A percentile compares a stretch with the other conserved stretches of the same genome.
These are phyloP conservation scores for Camponotus pennsylvanicus DNA, from an alignment of 1,140 invertebrate genomes.

Conservation along the genomic window DNA sequence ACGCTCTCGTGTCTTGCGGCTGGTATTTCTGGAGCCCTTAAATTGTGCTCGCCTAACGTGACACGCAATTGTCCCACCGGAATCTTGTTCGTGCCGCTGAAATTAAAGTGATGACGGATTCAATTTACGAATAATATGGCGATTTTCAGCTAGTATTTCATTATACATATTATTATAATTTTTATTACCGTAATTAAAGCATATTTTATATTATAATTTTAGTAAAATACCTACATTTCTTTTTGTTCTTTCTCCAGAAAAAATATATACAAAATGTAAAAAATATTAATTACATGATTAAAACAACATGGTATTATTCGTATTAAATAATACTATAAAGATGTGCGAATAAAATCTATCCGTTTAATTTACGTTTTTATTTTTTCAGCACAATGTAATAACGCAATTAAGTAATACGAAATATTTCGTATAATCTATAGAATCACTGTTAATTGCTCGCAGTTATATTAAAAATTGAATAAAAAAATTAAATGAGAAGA, in stretches of 20 bases:
- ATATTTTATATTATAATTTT: too few species aligned
- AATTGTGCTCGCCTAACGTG: conserved; percentile 89
- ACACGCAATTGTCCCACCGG: conserved; percentile 88
- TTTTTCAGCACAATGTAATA: not conserved
- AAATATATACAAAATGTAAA: not conserved
- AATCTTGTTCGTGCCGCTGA: conserved; percentile 78
- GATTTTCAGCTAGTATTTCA: not conserved
- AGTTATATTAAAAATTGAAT: not conserved
- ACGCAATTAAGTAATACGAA: not conserved
- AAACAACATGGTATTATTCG: not conserved
- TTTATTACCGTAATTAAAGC: too few species aligned
- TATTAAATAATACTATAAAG: not conserved
- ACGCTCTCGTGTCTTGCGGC: conserved; percentile 87
- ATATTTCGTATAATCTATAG: not conserved
- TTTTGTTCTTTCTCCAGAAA: not conserved
- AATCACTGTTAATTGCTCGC: not conserved
- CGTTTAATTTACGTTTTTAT: not conserved
- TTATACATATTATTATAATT: too few species aligned
- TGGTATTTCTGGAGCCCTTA: conserved; percentile 85
- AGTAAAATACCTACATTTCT: not conserved
- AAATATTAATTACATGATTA: conserved; percentile 8
- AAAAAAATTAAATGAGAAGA: not conserved
- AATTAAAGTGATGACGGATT: conserved; percentile 30
- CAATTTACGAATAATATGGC: not conserved
- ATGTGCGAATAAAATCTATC: not conserved